Conservation (phyloP, 2,797 vertebrate species). For the Fundulus diaphanus region DNA sequence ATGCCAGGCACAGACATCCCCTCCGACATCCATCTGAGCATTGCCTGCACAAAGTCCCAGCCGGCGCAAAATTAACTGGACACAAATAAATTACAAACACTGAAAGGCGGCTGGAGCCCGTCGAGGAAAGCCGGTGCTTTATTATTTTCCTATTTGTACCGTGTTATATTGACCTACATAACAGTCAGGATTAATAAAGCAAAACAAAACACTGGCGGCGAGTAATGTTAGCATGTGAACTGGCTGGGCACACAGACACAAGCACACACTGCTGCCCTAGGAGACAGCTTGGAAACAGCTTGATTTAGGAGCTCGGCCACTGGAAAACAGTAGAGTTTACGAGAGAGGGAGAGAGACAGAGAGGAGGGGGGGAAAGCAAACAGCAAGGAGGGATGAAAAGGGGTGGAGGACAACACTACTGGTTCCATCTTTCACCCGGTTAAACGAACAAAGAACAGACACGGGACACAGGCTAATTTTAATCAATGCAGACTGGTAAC, state of each 20-base stretch:
- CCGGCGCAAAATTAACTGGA: slow-evolving; percentile 21
- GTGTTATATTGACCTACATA: slow-evolving; percentile 64
- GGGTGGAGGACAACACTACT: slow-evolving; percentile 45
- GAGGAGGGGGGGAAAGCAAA: slow-evolving; percentile 25
- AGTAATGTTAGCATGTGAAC: slow-evolving; percentile 53
- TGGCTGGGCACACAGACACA: slow-evolving; percentile 41
- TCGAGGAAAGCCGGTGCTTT: slow-evolving; percentile 31
- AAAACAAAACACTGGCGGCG: slow-evolving; percentile 60
- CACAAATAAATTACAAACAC: slow-evolving; percentile 32
- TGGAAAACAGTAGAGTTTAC: slow-evolving; percentile 63
- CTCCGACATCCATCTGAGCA: slow-evolving; percentile 10
- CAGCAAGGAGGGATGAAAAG: slow-evolving; percentile 29
- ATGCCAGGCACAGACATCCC: slow-evolving; percentile 10
- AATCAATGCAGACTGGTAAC: slow-evolving; percentile 71
- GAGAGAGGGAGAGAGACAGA: slow-evolving; percentile 23
- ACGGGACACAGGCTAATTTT: slow-evolving; percentile 60
- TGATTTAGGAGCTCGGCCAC: slow-evolving; percentile 72
- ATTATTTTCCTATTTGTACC: slow-evolving; percentile 59
- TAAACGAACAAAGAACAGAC: slow-evolving; percentile 65
- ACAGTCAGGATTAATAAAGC: slow-evolving; percentile 66
- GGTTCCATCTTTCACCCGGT: slow-evolving; percentile 68
- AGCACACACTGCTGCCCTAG: slow-evolving; percentile 51
- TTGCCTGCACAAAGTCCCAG: slow-evolving; percentile 2
- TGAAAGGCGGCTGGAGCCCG: slow-evolving; percentile 15
- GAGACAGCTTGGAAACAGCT: slow-evolving; percentile 71